Percentiles rank a stretch among this genome's conserved stretches.
Conservation (phyloP, 2,797 vertebrate genomes). For the Crenuchus spilurus region DNA sequence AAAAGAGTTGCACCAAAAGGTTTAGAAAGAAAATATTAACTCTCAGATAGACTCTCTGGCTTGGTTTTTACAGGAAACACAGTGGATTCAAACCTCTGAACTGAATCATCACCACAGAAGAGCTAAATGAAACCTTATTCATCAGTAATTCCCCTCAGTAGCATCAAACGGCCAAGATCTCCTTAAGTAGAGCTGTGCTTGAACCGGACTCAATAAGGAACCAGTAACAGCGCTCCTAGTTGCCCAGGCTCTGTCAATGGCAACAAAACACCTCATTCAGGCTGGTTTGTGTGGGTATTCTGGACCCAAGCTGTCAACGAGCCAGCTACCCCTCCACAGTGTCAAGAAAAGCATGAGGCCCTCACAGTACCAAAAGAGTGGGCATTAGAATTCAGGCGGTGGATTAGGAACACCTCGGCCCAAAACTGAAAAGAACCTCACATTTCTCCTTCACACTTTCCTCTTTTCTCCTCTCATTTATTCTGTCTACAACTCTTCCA, state of each 20-base stretch:
- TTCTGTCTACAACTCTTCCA: neutral
- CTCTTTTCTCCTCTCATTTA: neutral
- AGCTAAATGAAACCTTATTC: conserved; percentile 17
- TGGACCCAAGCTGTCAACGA: conserved; percentile 23
- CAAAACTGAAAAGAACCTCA: neutral
- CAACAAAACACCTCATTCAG: conserved; percentile 29
- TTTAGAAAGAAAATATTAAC: conserved; percentile 3
- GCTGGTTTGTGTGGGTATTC: conserved; percentile 3
- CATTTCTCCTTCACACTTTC: neutral
- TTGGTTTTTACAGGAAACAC: neutral
- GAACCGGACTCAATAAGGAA: conserved; percentile 19
- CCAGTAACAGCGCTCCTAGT: neutral
- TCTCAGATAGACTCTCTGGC: neutral
- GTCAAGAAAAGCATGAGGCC: neutral
- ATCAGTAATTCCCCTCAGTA: conserved; percentile 18
- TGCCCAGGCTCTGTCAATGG: conserved; percentile 4
- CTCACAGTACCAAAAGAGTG: neutral
- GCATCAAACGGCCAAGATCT: conserved; percentile 1
- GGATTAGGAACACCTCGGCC: neutral
- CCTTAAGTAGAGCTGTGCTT: conserved; percentile 9
- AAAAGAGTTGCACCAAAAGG: neutral
- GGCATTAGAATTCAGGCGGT: conserved; percentile 16
- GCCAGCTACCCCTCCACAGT: conserved; percentile 8
- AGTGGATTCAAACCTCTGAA: neutral
- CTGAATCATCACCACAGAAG: neutral